Base-by-base conservation (phyloP, 2,797 vertebrate species). In the Philypnodon macrostomus region DNA sequence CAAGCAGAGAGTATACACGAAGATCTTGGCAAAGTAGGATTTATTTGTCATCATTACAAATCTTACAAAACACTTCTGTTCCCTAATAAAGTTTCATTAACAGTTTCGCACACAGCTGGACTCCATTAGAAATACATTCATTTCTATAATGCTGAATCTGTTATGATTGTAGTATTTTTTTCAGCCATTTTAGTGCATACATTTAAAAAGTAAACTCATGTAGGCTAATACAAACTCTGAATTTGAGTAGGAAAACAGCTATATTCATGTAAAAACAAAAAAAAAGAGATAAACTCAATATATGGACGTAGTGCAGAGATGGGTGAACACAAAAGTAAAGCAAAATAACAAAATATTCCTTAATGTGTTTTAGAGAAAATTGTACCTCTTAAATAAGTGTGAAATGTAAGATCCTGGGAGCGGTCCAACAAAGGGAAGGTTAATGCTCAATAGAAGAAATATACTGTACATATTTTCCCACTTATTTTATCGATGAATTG, bases 21-120 rank as follows among this genome's bases (percentile, higher is more conserved):
- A 14, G 56, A 31, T 72, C 30, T 70, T 80, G 67, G 77, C 77
- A 89, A 87, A 86, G 77, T 79, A 84, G 65, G 70, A 70, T 81
- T 87, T 85, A 87, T 90, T 91, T 70, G 87, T 84, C 54, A 79
- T 82, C 61, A 79, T 84, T 77, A 85, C 80, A 89, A 86, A 75
- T 83, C 67, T n/a, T 80, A 85, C 82, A 88, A 86, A 89, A 89
- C 69, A 72, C 62, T 73, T 48, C 70, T 74, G 58, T 67, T 79
- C 51, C 58, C 69, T 80, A 85, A 72, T 71, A 80, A 86, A 79
- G 69, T 70, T 62, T n/a, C 19, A 61, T 68, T 70, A 78, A 64
- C 76, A 82, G 61, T 71, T 75, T 44, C 31, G 41, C 72, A 65
- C 53, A 65, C 40, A 55, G 58, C 30, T 69, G 78, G 68, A 73